These are phyloP conservation scores for Hipposideros armiger DNA, from an alignment of 2,113 vertebrate species.

Conservation along the genomic window DNA sequence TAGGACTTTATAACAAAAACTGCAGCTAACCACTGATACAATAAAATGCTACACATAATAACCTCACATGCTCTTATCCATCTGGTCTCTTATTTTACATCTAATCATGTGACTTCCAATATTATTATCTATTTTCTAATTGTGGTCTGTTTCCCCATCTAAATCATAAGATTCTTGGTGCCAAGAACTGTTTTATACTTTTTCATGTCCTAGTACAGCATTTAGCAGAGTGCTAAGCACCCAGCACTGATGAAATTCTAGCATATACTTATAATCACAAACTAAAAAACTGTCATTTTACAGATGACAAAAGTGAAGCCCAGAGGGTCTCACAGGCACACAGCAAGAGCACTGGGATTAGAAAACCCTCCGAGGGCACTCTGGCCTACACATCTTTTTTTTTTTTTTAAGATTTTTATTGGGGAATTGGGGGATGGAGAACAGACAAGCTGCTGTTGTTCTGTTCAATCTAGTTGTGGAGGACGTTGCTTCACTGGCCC, in stretches of 20 bases:
- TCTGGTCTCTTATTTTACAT: neutral
- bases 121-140: conserved; percentile 4
- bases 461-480: too few relatives aligned
- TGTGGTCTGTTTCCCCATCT: conserved; percentile 42
- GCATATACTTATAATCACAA: neutral
- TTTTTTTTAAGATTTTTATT: too few relatives aligned
- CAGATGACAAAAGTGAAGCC: neutral
- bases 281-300: neutral
- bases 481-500: too few relatives aligned
- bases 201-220: neutral
- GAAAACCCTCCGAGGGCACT: neutral
- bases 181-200: conserved; percentile 13
- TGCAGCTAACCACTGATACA: neutral
- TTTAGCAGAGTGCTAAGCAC: neutral
- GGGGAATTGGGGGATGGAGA: too few relatives aligned
- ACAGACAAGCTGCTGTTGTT: too few relatives aligned
- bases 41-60: conserved; percentile 21
- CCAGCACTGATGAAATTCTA: neutral
- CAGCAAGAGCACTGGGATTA: neutral
- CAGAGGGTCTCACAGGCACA: neutral
- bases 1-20: conserved; percentile 12
- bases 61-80: neutral
- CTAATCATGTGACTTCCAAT: neutral
- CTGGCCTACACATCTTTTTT: neutral
- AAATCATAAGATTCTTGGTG: conserved; percentile 12